Conservation (phyloP, 2,888 invertebrate species). For the Volucella inflata region DNA sequence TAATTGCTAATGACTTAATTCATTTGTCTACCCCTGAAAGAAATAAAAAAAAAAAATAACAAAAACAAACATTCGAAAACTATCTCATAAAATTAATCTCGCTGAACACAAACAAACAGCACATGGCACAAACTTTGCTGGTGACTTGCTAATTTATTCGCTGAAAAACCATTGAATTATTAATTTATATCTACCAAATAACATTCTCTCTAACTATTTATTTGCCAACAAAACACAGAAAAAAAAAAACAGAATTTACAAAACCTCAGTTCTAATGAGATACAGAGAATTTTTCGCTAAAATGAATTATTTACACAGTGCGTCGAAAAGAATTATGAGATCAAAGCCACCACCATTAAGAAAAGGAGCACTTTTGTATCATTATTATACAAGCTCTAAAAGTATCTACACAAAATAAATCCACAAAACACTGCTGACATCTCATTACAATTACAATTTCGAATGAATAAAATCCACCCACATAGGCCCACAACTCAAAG, state of each 20-base stretch:
- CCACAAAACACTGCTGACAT: slow-evolving; percentile 64
- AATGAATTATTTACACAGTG: not conserved
- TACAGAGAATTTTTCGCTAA: not conserved
- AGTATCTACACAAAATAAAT: slow-evolving; percentile 45
- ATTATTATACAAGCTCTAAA: slow-evolving; percentile 9
- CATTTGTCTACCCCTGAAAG: not conserved
- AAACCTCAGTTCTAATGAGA: not conserved
- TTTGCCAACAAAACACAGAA: not conserved
- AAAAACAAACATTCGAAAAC: slow-evolving; percentile 24
- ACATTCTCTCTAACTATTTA: slow-evolving; percentile 15
- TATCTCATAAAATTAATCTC: slow-evolving; percentile 51
- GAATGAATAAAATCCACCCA: slow-evolving; percentile 50
- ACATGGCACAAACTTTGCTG: slow-evolving; percentile 2
- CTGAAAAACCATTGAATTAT: slow-evolving; percentile 45
- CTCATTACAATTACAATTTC: slow-evolving; percentile 64
- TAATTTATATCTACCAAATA: slow-evolving; percentile 29
- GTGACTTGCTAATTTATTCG: slow-evolving; percentile 63
- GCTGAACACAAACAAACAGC: not conserved
- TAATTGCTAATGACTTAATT: slow-evolving; percentile 57
- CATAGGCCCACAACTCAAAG: slow-evolving; percentile 21
- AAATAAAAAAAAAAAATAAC: slow-evolving; percentile 3
- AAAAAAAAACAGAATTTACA: not conserved
- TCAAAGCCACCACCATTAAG: slow-evolving; percentile 30
- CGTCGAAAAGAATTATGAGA: slow-evolving; percentile 38
- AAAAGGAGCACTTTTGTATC: no score